Evolutionary conservation across 64 coral and sea anemone species (phyloP).

Genomic region (Exaiptasia diaphana): DNA sequence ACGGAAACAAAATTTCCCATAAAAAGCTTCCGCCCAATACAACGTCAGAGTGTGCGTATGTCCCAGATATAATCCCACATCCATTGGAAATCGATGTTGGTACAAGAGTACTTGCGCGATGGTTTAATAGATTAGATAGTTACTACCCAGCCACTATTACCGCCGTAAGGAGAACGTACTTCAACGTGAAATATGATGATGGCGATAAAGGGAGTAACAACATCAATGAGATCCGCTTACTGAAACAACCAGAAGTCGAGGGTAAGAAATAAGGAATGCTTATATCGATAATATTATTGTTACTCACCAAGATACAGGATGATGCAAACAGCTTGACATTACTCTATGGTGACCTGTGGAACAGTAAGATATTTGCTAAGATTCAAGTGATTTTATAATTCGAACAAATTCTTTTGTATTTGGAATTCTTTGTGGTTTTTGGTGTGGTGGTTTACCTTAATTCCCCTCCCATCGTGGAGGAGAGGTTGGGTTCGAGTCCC

Average conservation of each 20-base stretch:
- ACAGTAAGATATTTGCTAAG: too few species aligned
- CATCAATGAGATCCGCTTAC: constrained; percentile 74
- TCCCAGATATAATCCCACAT: constrained; percentile 67
- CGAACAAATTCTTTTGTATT: too few species aligned
- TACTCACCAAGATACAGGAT: background rate
- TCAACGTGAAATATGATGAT: constrained; percentile 72
- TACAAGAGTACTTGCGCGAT: constrained; percentile 64
- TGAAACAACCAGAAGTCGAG: constrained; percentile 61
- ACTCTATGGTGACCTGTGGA: too few species aligned
- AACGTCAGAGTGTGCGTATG: constrained; percentile 43
- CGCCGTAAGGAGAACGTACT: constrained; percentile 55
- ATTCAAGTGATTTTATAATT: too few species aligned
- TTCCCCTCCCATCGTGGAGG: too few species aligned
- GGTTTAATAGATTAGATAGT: constrained; percentile 77
- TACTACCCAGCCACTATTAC: constrained; percentile 78
- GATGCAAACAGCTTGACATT: background rate
- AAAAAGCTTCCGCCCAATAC: constrained; percentile 17
- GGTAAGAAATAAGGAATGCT: constrained; percentile 20
- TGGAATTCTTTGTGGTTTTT: too few species aligned
- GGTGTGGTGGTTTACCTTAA: too few species aligned
- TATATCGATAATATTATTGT: background rate
- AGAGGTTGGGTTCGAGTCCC: too few species aligned
- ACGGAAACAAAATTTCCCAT: constrained; percentile 71
- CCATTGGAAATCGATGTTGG: constrained; percentile 73
- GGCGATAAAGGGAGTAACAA: constrained; percentile 86